phyloP scores from a whole-genome alignment of 2,113 vertebrate genomes.

The Phalacrocorax brasilianus region DNA sequence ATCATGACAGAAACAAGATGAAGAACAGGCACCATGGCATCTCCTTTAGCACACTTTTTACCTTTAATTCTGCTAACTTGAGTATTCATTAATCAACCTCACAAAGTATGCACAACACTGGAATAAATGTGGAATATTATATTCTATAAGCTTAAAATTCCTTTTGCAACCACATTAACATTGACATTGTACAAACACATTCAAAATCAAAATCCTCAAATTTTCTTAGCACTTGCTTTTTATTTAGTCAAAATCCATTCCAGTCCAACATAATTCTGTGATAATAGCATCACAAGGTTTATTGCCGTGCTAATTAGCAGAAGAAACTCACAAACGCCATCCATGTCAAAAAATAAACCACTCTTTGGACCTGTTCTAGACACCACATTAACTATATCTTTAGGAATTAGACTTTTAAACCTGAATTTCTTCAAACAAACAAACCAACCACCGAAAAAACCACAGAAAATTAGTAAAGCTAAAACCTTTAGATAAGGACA shows the following conservation, averaged over 20 bases:
- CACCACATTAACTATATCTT: rapidly evolving
- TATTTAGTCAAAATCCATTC: not conserved
- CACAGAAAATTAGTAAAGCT: not conserved
- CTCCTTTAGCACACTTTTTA: not conserved
- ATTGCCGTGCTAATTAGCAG: not conserved
- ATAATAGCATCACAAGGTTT: not conserved
- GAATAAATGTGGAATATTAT: not conserved
- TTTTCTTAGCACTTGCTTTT: not conserved
- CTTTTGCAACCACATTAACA: not conserved
- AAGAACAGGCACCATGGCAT: not conserved
- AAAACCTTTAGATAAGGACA: not conserved
- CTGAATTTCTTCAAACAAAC: not conserved
- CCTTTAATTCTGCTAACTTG: not conserved
- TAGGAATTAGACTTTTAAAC: not conserved
- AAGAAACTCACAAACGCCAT: not conserved
- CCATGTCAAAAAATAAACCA: not conserved
- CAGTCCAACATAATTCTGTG: not conserved
- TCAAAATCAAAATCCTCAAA: not conserved
- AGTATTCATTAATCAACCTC: not conserved
- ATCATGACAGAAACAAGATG: not conserved
- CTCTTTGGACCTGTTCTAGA: not conserved
- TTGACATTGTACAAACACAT: not conserved
- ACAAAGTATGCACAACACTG: not conserved
- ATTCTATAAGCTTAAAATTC: not conserved
- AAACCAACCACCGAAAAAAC: not conserved